phyloP scores from a whole-genome alignment of 2,888 invertebrate genomes.

The Pandemis corylana region DNA sequence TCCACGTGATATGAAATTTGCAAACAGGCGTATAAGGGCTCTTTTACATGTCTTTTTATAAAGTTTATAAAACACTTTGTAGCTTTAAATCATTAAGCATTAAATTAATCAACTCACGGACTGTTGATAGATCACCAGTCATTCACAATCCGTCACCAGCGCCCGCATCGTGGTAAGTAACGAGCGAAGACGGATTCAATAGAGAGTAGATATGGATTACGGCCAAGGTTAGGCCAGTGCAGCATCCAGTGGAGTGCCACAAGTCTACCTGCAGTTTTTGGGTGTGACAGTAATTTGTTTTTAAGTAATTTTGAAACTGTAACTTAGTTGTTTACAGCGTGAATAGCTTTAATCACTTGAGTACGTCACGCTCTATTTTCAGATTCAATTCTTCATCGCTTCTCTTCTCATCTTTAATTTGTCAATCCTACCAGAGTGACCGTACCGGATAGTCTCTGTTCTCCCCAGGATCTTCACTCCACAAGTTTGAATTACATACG shows the following conservation, averaged over 20 bases:
- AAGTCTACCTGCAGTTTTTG: background rate
- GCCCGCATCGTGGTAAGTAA: slow-evolving; percentile 56
- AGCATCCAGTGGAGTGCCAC: slow-evolving; percentile 30
- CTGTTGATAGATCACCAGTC: slow-evolving; percentile 7
- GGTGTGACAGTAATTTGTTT: background rate
- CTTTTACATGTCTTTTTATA: too few relatives aligned
- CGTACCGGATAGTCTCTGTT: too few relatives aligned
- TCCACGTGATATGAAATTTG: background rate
- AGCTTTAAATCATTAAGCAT: background rate
- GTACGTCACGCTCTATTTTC: background rate
- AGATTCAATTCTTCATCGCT: background rate
- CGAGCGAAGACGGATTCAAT: slow-evolving; percentile 34
- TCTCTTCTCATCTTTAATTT: background rate
- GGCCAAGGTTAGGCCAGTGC: slow-evolving; percentile 62
- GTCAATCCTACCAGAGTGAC: background rate
- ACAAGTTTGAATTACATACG: background rate
- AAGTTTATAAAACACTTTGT: background rate
- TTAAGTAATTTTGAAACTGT: background rate
- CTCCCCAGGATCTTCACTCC: too few relatives aligned
- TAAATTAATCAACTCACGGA: background rate
- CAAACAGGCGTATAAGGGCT: too few relatives aligned
- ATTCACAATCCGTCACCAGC: slow-evolving; percentile 10
- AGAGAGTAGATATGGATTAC: slow-evolving; percentile 60
- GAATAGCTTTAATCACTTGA: too few relatives aligned
- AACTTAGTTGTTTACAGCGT: background rate